These are phyloP conservation scores for Drosophila sp. DNA, from an alignment of 1,140 invertebrate genomes.

Conservation along the genomic window DNA sequence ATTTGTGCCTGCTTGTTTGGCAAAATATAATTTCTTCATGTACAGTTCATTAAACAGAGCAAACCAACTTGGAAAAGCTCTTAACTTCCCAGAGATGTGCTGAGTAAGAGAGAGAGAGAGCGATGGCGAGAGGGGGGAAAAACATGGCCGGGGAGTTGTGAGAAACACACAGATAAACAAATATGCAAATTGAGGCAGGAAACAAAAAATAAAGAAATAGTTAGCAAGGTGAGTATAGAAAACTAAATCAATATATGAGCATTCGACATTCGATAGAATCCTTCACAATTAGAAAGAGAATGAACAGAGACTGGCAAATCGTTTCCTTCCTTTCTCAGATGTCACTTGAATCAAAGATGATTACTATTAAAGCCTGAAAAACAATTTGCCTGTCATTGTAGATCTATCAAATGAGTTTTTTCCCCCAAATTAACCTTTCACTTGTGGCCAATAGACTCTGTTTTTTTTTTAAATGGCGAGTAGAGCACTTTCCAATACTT, in stretches of 20 bases:
- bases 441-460: too few species aligned
- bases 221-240: neutral
- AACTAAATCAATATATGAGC: slow-evolving; percentile 20
- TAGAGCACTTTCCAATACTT: too few species aligned
- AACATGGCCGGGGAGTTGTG: neutral
- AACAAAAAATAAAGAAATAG: slow-evolving; percentile 22
- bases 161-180: slow-evolving; percentile 30
- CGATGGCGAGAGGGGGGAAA: neutral
- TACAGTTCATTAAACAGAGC: slow-evolving; percentile 77
- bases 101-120: slow-evolving; percentile 8
- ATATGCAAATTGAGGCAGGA: slow-evolving; percentile 48
- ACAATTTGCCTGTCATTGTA: neutral
- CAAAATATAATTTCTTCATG: slow-evolving; percentile 77
- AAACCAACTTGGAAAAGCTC: slow-evolving; percentile 62
- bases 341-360: neutral
- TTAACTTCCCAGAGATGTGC: slow-evolving; percentile 53
- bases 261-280: neutral
- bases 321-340: neutral
- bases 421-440: too few species aligned
- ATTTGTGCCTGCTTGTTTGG: slow-evolving; percentile 54
- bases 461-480: too few species aligned
- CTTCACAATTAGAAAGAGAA: neutral
- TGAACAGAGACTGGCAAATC: neutral
- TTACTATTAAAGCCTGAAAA: neutral
- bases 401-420: too few species aligned